Conservation (phyloP, 2,797 vertebrate genomes). For the Anolis apletophallus region DNA sequence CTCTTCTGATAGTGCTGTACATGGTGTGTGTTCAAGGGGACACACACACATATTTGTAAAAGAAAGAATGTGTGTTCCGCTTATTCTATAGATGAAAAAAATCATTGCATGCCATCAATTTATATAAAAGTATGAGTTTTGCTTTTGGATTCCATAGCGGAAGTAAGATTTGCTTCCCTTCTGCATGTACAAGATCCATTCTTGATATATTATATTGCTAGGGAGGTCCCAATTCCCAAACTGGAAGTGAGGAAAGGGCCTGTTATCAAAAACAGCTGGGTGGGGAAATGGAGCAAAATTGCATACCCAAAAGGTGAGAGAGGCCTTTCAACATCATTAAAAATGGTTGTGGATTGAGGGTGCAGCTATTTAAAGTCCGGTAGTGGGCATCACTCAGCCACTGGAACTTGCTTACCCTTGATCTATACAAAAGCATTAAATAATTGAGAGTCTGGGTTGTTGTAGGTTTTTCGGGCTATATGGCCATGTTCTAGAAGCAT, state of each 20-base stretch:
- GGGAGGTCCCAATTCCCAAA: too few relatives aligned
- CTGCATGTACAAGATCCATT: not conserved
- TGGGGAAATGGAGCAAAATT: too few relatives aligned
- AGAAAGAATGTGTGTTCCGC: not conserved
- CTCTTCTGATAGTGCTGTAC: slow-evolving; percentile 76
- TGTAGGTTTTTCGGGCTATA: too few relatives aligned
- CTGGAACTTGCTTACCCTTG: not conserved
- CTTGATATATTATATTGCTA: too few relatives aligned
- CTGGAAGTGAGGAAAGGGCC: too few relatives aligned
- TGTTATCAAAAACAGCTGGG: too few relatives aligned
- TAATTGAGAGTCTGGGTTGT: not conserved
- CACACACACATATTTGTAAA: not conserved
- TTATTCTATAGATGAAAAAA: slow-evolving; percentile 72
- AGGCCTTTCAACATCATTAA: too few relatives aligned
- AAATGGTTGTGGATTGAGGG: too few relatives aligned
- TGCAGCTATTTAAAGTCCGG: too few relatives aligned
- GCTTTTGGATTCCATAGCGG: slow-evolving; percentile 55
- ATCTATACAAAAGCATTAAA: not conserved
- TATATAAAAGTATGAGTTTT: slow-evolving; percentile 59
- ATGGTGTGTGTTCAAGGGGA: not conserved
- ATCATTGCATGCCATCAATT: slow-evolving; percentile 72
- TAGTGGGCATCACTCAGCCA: too few relatives aligned
- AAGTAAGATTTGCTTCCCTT: not conserved
- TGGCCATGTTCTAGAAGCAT: too few relatives aligned
- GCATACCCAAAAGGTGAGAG: too few relatives aligned